Base-by-base conservation (phyloP, 1,140 invertebrate species). In the Holcopasites calliopsidis region DNA sequence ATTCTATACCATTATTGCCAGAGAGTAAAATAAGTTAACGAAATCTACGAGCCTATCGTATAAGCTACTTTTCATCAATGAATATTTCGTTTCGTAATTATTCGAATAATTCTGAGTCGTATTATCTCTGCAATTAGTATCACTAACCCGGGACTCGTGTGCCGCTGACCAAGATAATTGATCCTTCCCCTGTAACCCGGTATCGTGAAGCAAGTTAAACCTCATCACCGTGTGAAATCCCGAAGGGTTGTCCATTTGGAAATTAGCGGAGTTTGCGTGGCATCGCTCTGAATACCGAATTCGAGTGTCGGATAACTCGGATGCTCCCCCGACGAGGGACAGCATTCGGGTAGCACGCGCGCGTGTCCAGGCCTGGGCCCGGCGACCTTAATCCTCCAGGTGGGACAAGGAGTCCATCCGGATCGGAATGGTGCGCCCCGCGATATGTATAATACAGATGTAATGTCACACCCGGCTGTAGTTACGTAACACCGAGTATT, bases 391-490 rank as follows among this genome's bases (percentile, higher is more conserved):
- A 77, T 77, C 66, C 62, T 42, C 1, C 49, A 40, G 31, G 13
- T 21, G 26, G 16, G 18, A 58, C 7, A 21, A 55, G 8, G 50
- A 70, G 4, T n/a, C n/a, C n/a, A n/a, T n/a, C n/a, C n/a, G n/a
- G 23, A 11, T 21, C 26, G 33, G 57, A 66, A 76, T 44, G 66
- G 28, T 28, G 47, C 28, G 21, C 71, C 68, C 55, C n/a, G n/a
- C n/a, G n/a, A n/a, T n/a, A n/a, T n/a, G 44, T 54, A 28, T 71
- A 76, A 71, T 44, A 35, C 57, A 62, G 65, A 76, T 76, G 74
- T 76, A 76, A 76, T 76, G 55, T 71, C 74, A 76, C 54, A 71
- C 66, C 68, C 6, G 4, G 38, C 21, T 35, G 38, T 38, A 62
- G 66, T 76, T 76, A 76, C 68, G 68, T 62, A n/a, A 54, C 23